Evolutionary conservation across 2,113 vertebrate species (phyloP).

Genomic region (Ranitomeya imitator): DNA sequence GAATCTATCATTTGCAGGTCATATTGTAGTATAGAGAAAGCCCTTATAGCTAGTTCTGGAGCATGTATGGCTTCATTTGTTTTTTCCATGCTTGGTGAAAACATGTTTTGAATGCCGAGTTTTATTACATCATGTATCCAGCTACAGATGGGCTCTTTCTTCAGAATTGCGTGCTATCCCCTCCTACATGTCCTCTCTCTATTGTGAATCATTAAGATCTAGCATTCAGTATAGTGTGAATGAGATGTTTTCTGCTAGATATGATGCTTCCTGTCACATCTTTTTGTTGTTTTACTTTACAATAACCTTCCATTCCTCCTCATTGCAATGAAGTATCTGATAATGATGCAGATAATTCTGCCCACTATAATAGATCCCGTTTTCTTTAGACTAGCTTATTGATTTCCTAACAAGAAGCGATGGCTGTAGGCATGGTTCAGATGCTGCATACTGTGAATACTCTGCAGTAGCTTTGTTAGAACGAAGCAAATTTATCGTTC

Average conservation of each 20-base stretch:
- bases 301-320: background rate
- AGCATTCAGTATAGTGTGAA: background rate
- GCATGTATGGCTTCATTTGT: background rate
- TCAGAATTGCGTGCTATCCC: background rate
- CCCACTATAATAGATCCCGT: background rate
- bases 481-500: background rate
- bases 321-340: background rate
- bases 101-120: constrained; percentile 12
- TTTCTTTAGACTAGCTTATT: constrained; percentile 29
- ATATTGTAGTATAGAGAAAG: background rate
- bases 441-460: background rate
- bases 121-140: constrained; percentile 8
- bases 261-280: background rate
- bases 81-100: background rate
- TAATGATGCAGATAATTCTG: background rate
- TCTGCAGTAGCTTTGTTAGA: background rate
- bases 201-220: background rate
- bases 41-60: background rate
- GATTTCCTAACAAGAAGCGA: background rate
- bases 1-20: background rate
- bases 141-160: constrained; percentile 8
- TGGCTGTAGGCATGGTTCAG: constrained; percentile 18
- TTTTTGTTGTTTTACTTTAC: background rate
- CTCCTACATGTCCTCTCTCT: background rate
- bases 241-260: background rate